Evolutionary conservation across 2,888 invertebrate species (phyloP), one percentile per base, ranked within the genome.

Genomic region (Latrodectus elegans): DNA sequence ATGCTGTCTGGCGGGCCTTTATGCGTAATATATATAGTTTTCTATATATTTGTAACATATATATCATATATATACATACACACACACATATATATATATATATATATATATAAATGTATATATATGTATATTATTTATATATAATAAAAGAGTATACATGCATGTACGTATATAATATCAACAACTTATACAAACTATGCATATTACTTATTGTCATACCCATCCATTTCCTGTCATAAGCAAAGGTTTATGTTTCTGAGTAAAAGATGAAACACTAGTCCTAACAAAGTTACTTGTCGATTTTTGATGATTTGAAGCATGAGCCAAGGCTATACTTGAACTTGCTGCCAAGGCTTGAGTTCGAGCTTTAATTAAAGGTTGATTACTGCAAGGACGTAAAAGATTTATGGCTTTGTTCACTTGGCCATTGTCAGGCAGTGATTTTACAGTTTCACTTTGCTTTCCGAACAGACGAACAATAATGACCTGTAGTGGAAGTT

Each of bases 141-240:
- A 38, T 38, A 38, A 38, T 38, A 38, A 3, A 38, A 38, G 4
- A 6, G 6, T n/a, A 15, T 12, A 60, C 60, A 12, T 15, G 60
- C 14, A n/a, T 60, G 60, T n/a, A 60, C 60, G 6, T 60, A 15
- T 60, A n/a, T 6, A 15, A 60, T n/a, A 60, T 60, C 12, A 12
- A 60, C n/a, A 60, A 60, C 12, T 11, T 60, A 60, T 60, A n/a
- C 60, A 60, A 60, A 11, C 51, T 71, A 71, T 12, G 15, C 49
- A 17, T 67, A 64, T 77, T 53, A 60, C 70, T 75, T 75, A 82
- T 67, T 70, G 86, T 90, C 89, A 90, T 65, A 90, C 90, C 90
- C 90, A 90, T 60, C 90, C 90, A 77, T 89, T 90, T 22, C 89
- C 89, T 15, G 89, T 85, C 78, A 89, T 89, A 60, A 86, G 76